These are phyloP conservation scores for Tetropium fuscum DNA, from an alignment of 2,888 invertebrate species.

Conservation along the genomic window DNA sequence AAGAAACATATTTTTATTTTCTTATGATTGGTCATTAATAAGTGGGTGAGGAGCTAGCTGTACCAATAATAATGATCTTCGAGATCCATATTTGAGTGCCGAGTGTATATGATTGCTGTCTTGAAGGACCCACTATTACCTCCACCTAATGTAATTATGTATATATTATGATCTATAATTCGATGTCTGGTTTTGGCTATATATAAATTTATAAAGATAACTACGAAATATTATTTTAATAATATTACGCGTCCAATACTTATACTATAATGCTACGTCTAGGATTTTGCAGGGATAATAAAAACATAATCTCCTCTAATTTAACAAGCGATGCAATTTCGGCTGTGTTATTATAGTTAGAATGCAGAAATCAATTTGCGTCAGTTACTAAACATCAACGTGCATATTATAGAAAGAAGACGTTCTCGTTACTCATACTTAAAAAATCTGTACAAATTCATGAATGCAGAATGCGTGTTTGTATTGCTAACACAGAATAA, in stretches of 20 bases:
- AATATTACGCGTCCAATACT: slow-evolving; percentile 35
- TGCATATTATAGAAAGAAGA: too few species aligned
- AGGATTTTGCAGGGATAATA: slow-evolving; percentile 20
- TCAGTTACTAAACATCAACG: slow-evolving; percentile 1
- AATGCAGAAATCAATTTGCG: slow-evolving; percentile 7
- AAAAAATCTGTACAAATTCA: too few species aligned
- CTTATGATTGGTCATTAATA: slow-evolving; percentile 28
- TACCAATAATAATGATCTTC: slow-evolving; percentile 38
- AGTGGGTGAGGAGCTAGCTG: slow-evolving; percentile 13
- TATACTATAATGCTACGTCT: slow-evolving; percentile 42
- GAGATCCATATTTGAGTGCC: slow-evolving; percentile 38
- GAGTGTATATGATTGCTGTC: slow-evolving; percentile 39
- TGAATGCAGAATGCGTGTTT: too few species aligned
- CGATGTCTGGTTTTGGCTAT: slow-evolving; percentile 36
- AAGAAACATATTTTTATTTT: slow-evolving; percentile 26
- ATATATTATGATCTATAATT: slow-evolving; percentile 49
- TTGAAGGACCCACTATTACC: slow-evolving; percentile 34
- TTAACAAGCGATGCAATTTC: slow-evolving; percentile 12
- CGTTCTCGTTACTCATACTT: too few species aligned
- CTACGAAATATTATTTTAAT: slow-evolving; percentile 37
- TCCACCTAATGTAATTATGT: slow-evolving; percentile 49
- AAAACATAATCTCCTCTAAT: slow-evolving; percentile 16
- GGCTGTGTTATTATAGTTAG: slow-evolving; percentile 15
- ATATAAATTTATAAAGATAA: slow-evolving; percentile 39
- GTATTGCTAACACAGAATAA: background rate